Evolutionary conservation across 2,113 vertebrate species (phyloP).

Genomic region (Platanista minor): DNA sequence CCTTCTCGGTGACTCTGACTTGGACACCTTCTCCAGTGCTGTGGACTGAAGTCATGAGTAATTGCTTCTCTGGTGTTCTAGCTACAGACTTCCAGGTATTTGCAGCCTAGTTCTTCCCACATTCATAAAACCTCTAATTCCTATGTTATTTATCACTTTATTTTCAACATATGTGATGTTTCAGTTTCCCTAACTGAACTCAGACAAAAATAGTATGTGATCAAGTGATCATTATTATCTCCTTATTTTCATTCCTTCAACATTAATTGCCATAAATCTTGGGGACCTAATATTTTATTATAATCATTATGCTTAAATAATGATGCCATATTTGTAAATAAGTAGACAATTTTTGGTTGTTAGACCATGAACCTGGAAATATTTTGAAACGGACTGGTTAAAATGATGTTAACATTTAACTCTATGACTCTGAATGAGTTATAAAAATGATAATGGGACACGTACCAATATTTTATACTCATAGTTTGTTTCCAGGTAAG

Average conservation of each 20-base stretch:
- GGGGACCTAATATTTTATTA: background rate
- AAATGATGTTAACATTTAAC: background rate
- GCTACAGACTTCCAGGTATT: background rate
- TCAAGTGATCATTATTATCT: background rate
- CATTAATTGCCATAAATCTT: background rate
- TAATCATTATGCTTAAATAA: background rate
- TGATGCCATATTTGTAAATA: background rate
- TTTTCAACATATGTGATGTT: background rate
- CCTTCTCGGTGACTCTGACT: background rate
- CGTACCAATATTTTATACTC: background rate
- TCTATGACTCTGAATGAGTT: background rate
- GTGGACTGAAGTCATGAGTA: background rate
- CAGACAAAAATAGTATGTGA: background rate
- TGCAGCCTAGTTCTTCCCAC: background rate
- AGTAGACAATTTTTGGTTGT: background rate
- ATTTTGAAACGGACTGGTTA: background rate
- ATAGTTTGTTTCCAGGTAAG: background rate
- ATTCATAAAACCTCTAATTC: background rate
- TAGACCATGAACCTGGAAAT: background rate
- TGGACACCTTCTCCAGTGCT: background rate
- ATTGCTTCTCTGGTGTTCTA: background rate
- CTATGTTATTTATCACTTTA: background rate
- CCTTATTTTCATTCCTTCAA: background rate
- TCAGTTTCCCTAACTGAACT: slow-evolving; percentile 1
- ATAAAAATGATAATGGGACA: background rate